phyloP scores from a whole-genome alignment of 2,888 invertebrate genomes.

The Allacma fusca region DNA sequence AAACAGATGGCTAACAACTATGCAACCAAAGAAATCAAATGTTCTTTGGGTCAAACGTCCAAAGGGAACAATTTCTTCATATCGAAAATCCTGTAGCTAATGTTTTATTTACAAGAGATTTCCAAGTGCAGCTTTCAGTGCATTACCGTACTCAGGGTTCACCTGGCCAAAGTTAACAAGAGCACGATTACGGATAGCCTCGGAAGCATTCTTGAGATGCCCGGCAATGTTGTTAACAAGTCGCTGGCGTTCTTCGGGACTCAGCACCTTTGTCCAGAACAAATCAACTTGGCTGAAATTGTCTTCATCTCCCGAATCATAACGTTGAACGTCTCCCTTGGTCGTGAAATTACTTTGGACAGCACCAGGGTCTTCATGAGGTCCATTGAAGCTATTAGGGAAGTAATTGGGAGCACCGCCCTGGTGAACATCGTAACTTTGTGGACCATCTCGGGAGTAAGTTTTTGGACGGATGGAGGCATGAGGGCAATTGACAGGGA shows the following conservation, averaged over 20 bases:
- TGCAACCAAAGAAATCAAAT: no score
- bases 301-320: slow-evolving; percentile 85
- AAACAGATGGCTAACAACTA: no score
- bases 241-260: slow-evolving; percentile 75
- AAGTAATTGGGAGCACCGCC: slow-evolving; percentile 92
- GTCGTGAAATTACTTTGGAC: slow-evolving; percentile 70
- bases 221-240: slow-evolving; percentile 81
- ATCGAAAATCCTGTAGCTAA: not conserved
- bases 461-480: slow-evolving; percentile 69
- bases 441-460: slow-evolving; percentile 90
- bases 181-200: slow-evolving; percentile 77
- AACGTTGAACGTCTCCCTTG: slow-evolving; percentile 75
- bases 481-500: slow-evolving; percentile 93
- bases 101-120: not conserved
- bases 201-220: slow-evolving; percentile 75
- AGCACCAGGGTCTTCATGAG: slow-evolving; percentile 75
- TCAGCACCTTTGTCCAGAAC: slow-evolving; percentile 82
- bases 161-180: slow-evolving; percentile 83
- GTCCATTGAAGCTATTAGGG: slow-evolving; percentile 85
- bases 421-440: slow-evolving; percentile 72
- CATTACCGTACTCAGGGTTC: slow-evolving; percentile 79
- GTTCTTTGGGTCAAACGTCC: no score
- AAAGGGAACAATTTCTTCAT: no score
- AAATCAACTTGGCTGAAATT: slow-evolving; percentile 84
- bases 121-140: slow-evolving; percentile 72